These are phyloP conservation scores for Forbesichthys agassizii DNA, from an alignment of 2,113 vertebrate genomes.

Conservation along the genomic window DNA sequence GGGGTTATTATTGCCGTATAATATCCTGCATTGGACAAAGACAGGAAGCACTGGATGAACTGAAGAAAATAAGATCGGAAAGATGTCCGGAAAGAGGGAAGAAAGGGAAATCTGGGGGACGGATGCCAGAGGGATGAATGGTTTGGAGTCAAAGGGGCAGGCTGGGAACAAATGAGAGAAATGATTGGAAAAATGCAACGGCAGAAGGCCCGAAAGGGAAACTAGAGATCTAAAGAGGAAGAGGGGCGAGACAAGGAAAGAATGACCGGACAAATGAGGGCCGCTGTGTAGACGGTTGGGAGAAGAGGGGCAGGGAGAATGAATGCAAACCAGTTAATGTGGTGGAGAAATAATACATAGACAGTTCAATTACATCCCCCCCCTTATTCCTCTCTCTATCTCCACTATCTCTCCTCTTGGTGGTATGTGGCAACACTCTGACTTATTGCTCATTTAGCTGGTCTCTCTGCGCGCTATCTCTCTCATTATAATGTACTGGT, in stretches of 20 bases:
- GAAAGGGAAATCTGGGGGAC: too few relatives aligned
- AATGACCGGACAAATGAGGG: not conserved
- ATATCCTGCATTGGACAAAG: too few relatives aligned
- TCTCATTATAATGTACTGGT: conserved; percentile 10
- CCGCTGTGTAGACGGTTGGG: not conserved
- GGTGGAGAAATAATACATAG: not conserved
- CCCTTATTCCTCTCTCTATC: not conserved
- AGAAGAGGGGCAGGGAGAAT: not conserved
- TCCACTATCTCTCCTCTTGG: not conserved
- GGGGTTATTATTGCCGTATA: too few relatives aligned
- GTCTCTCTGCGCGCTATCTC: not conserved
- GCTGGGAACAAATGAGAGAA: not conserved
- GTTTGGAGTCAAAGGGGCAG: not conserved
- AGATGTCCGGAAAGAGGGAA: too few relatives aligned
- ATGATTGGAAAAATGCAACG: not conserved
- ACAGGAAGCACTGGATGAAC: too few relatives aligned
- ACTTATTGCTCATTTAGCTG: conserved; percentile 12
- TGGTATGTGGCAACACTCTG: not conserved
- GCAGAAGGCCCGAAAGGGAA: not conserved
- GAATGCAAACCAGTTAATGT: not conserved
- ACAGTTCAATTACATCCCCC: not conserved
- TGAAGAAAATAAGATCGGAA: too few relatives aligned
- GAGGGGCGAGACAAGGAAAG: not conserved
- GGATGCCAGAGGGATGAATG: not conserved
- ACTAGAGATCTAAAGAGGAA: not conserved